These are phyloP conservation scores for Aphis gossypii DNA, from an alignment of 1,140 invertebrate species.

Conservation along the genomic window DNA sequence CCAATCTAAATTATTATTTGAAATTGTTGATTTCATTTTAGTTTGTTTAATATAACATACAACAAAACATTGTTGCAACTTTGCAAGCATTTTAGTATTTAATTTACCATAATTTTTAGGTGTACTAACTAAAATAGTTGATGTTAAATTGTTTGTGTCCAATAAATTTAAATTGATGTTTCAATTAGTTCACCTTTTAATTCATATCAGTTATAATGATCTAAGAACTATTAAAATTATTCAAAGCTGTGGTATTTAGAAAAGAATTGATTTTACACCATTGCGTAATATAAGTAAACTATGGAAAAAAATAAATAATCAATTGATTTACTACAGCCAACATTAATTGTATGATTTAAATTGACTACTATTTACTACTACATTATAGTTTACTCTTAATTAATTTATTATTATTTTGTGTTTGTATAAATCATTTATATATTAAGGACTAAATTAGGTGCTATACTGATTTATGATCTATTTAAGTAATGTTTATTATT, in stretches of 20 bases:
- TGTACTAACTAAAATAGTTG: neutral
- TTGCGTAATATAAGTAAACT: neutral
- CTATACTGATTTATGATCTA: constrained; percentile 23
- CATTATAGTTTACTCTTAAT: neutral
- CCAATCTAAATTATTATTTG: neutral
- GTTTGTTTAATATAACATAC: neutral
- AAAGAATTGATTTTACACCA: constrained; percentile 39
- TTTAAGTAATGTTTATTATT: constrained; percentile 1
- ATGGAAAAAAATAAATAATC: constrained; percentile 20
- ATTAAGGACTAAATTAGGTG: neutral
- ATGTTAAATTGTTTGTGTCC: neutral
- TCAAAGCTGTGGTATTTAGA: constrained; percentile 4
- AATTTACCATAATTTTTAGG: constrained; percentile 42
- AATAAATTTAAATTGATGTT: neutral
- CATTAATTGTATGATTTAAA: neutral
- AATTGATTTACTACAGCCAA: neutral
- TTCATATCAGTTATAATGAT: constrained; percentile 61
- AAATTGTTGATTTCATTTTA: neutral
- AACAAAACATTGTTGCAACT: neutral
- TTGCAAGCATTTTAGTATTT: neutral
- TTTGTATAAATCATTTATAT: neutral
- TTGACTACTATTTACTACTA: neutral
- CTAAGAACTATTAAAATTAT: constrained; percentile 58
- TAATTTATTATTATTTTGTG: constrained; percentile 14
- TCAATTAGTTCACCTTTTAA: constrained; percentile 33